These are phyloP conservation scores for Drosophila maculinotata DNA, from an alignment of 2,888 invertebrate genomes.

Conservation along the genomic window DNA sequence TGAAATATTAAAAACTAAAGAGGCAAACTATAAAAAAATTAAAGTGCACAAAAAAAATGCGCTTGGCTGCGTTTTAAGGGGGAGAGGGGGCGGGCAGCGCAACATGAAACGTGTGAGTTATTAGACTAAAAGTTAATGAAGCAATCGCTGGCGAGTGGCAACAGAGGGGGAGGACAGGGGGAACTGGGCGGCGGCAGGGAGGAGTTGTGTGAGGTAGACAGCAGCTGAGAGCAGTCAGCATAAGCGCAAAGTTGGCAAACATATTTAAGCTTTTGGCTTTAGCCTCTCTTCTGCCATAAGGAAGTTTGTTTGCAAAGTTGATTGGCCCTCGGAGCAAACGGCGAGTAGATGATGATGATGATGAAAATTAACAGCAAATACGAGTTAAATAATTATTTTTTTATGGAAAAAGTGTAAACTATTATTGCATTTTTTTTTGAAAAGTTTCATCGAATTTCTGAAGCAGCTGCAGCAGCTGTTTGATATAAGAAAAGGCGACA, in stretches of 20 bases:
- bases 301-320: slow-evolving; percentile 54
- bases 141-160: slow-evolving; percentile 24
- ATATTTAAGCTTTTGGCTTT: slow-evolving; percentile 42
- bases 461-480: too few relatives aligned
- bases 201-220: slow-evolving; percentile 4
- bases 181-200: background rate
- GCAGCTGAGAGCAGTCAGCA: slow-evolving; percentile 15
- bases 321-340: slow-evolving; percentile 31
- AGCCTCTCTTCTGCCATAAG: background rate
- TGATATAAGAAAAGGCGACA: too few relatives aligned
- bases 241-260: slow-evolving; percentile 42
- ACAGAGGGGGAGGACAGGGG: background rate
- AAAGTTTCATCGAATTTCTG: too few relatives aligned
- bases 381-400: slow-evolving; percentile 29
- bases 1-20: slow-evolving; percentile 18
- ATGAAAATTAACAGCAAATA: slow-evolving; percentile 27
- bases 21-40: background rate
- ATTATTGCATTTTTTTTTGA: background rate
- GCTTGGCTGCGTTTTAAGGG: slow-evolving; percentile 47
- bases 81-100: background rate
- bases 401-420: background rate
- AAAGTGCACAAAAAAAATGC: slow-evolving; percentile 31
- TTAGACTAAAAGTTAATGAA: slow-evolving; percentile 48
- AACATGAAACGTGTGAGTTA: slow-evolving; percentile 45
- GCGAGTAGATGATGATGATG: slow-evolving; percentile 12